Percentiles rank a stretch among this genome's conserved stretches.
Evolutionary conservation across 2,113 vertebrate genomes (phyloP).

Genomic region (Neodontobutis hainanensis): DNA sequence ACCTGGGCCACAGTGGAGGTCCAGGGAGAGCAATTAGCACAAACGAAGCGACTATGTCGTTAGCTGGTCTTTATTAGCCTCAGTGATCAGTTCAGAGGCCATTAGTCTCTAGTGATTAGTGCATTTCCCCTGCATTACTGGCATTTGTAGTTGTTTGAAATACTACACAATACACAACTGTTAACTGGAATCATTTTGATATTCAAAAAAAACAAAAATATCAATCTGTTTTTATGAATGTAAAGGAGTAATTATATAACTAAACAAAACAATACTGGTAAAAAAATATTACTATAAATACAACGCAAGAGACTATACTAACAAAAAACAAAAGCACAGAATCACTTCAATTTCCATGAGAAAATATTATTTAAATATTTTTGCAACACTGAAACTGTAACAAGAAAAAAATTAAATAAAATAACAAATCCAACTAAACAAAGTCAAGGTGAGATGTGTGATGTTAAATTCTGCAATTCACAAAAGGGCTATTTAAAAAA

Average conservation of each 20-base stretch:
- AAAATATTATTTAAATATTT: not conserved
- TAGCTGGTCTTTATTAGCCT: conserved; percentile 77
- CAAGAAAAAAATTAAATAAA: not conserved
- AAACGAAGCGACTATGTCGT: conserved; percentile 72
- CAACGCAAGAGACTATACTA: too few relatives aligned
- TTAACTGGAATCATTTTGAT: conserved; percentile 1
- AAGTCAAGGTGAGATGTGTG: conserved; percentile 2
- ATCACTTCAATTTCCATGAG: too few relatives aligned
- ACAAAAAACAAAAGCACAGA: too few relatives aligned
- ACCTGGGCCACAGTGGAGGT: conserved; percentile 55
- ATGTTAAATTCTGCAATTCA: not conserved
- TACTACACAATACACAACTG: conserved; percentile 14
- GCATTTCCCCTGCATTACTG: conserved; percentile 47
- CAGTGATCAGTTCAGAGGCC: conserved; percentile 72
- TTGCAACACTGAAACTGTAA: not conserved
- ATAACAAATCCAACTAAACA: not conserved
- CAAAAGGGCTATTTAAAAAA: not conserved
- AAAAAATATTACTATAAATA: too few relatives aligned
- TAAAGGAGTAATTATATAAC: not conserved
- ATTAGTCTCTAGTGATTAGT: conserved; percentile 67
- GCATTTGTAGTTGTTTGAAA: conserved; percentile 18
- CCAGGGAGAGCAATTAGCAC: conserved; percentile 76
- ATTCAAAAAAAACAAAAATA: not conserved
- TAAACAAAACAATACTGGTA: not conserved
- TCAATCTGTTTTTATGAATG: conserved; percentile 6